Evolutionary conservation across 2,113 vertebrate species (phyloP).

Genomic region (Megaceryle maxima): DNA sequence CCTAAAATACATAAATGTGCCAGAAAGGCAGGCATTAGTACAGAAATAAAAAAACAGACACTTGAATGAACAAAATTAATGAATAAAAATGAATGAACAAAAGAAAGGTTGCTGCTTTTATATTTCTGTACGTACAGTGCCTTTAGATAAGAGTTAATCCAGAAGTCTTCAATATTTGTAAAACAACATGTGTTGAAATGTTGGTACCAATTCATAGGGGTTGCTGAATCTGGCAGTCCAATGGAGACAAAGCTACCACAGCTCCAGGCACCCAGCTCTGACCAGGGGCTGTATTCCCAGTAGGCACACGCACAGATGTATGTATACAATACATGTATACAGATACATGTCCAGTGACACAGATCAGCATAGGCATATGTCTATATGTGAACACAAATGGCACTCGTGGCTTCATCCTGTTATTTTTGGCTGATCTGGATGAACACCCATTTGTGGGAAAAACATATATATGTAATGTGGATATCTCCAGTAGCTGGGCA

Average conservation of each 20-base stretch:
- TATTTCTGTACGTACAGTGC: background rate
- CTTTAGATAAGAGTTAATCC: background rate
- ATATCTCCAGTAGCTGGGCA: background rate
- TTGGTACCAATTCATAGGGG: background rate
- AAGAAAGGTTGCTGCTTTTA: background rate
- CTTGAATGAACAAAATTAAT: background rate
- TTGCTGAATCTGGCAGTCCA: background rate
- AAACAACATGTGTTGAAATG: background rate
- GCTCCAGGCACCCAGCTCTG: background rate
- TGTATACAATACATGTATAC: background rate
- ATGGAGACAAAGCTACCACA: background rate
- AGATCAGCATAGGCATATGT: background rate
- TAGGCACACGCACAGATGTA: accelerated
- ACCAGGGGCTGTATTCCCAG: background rate
- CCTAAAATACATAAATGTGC: background rate
- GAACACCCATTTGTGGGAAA: background rate
- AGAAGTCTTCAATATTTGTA: background rate
- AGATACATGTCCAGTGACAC: background rate
- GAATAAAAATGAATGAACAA: background rate
- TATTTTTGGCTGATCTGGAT: background rate
- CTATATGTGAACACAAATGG: background rate
- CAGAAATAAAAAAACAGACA: background rate
- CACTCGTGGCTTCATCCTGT: background rate
- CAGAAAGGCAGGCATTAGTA: background rate
- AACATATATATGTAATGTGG: background rate